Evolutionary conservation across 1,140 invertebrate species (phyloP).

Genomic region (Caenorhabditis elegans): DNA sequence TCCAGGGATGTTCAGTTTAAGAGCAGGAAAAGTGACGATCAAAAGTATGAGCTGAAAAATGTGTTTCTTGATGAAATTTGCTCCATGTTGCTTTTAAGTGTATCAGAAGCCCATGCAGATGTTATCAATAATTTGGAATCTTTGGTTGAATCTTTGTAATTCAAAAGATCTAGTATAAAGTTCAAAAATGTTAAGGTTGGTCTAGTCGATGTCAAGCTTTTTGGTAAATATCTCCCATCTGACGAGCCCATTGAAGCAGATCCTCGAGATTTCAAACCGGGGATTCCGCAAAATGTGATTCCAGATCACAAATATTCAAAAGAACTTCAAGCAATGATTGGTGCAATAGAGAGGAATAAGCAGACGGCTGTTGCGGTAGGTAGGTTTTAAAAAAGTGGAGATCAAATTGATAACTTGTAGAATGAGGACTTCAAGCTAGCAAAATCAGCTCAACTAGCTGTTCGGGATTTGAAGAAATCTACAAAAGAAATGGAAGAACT

Average conservation of each 20-base stretch:
- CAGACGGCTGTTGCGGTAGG: slow-evolving; percentile 39
- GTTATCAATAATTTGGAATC: slow-evolving; percentile 31
- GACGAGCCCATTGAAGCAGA: background rate
- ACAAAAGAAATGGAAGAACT: slow-evolving; percentile 37
- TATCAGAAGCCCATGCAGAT: slow-evolving; percentile 23
- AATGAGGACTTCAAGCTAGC: slow-evolving; percentile 45
- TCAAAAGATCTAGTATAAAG: background rate
- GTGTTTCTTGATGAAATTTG: slow-evolving; percentile 38
- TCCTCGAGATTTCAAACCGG: background rate
- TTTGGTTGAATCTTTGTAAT: too few relatives aligned
- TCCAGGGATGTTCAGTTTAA: slow-evolving; percentile 44
- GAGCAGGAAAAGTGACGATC: background rate
- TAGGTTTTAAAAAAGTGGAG: background rate
- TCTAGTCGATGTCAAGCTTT: slow-evolving; percentile 37
- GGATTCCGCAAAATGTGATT: background rate
- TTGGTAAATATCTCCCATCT: slow-evolving; percentile 26
- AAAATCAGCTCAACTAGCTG: slow-evolving; percentile 42
- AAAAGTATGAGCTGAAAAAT: slow-evolving; percentile 45
- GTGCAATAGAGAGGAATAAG: slow-evolving; percentile 42
- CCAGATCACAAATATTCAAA: slow-evolving; percentile 34
- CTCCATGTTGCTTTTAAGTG: slow-evolving; percentile 7
- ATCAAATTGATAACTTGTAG: background rate
- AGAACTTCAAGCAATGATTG: slow-evolving; percentile 41
- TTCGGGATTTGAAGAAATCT: slow-evolving; percentile 27
- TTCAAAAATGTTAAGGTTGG: slow-evolving; percentile 32